Evolutionary conservation across 2,797 vertebrate genomes (phyloP), one percentile per base, ranked within the genome.

Genomic region (Phoxinus dragarum): DNA sequence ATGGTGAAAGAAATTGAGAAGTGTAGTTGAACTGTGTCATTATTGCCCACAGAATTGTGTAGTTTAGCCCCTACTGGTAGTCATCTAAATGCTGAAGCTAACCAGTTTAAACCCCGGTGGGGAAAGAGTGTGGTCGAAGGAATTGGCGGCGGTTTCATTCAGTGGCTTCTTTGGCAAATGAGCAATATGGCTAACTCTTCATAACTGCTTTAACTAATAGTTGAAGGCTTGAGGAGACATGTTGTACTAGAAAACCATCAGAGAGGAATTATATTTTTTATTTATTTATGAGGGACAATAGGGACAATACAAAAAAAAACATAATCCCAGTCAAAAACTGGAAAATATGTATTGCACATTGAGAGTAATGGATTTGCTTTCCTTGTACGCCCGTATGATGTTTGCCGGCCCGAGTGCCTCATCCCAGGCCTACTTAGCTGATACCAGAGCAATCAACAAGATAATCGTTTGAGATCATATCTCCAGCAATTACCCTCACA

Each of bases 401-500:
- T 59, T 31, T 40, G 38, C 36, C 21, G 79, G 4, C 12, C 66
- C 27, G 19, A 77, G 34, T n/a, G 34, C 12, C 36, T 64, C 76
- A 31, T 81, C 49, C n/a, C 71, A 78, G 36, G 9, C 12, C 14
- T 61, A 16, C 68, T 82, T 61, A 23, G 31, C 36, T 61, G 54
- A 61, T 76, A 42, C 23, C 52, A 78, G 36, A 10, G 38, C 38
- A 78, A 78, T 64, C 56, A 44, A 23, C 76, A 31, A 64, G 76
- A 78, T 64, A 44, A 78, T 64, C 76, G 31, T 5, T 16, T 31
- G 36, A 78, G 38, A 56, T 78, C 76, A 78, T 78, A 78, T 61
- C 36, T 78, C 42, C 36, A 61, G 76, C 56, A 64, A 56, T 81
- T 81, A 69, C 34, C 8, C 80, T 40, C 67, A 71, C 78, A 68